Percentiles rank a stretch among this genome's conserved stretches.
Evolutionary conservation across 2,797 vertebrate genomes (phyloP).

Genomic region (Ammospiza maritima): DNA sequence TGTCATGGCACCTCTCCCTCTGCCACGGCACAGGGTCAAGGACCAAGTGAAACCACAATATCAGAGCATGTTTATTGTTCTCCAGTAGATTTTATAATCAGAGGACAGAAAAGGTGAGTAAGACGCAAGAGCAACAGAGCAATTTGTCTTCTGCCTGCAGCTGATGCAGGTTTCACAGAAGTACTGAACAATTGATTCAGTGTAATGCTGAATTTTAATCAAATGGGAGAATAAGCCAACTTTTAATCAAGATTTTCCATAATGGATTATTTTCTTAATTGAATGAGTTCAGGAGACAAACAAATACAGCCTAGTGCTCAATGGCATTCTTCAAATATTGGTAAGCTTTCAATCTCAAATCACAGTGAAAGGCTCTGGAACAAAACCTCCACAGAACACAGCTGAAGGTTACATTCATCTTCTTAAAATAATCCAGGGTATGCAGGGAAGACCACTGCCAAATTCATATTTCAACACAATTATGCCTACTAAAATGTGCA

Average conservation of each 20-base stretch:
- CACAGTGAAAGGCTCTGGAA: conserved; percentile 20
- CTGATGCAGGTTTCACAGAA: conserved; percentile 51
- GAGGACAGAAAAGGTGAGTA: conserved; percentile 67
- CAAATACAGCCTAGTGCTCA: conserved; percentile 57
- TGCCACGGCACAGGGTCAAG: neutral
- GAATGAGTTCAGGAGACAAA: conserved; percentile 70
- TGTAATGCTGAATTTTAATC: conserved; percentile 74
- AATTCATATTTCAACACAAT: conserved; percentile 47
- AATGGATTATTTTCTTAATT: conserved; percentile 78
- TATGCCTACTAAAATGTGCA: conserved; percentile 36
- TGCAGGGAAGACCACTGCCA: conserved; percentile 15
- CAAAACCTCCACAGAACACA: conserved; percentile 44
- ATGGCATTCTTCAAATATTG: conserved; percentile 73
- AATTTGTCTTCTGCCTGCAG: conserved; percentile 65
- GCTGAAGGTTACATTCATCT: conserved; percentile 70
- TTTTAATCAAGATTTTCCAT: conserved; percentile 77
- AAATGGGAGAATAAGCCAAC: conserved; percentile 71
- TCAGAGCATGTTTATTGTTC: neutral
- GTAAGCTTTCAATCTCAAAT: conserved; percentile 74
- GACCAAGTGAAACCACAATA: neutral
- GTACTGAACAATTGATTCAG: conserved; percentile 72
- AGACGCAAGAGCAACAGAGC: conserved; percentile 28
- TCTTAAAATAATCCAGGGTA: conserved; percentile 51
- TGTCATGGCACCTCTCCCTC: neutral
- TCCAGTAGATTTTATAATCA: conserved; percentile 33